Conservation (phyloP, 2,797 vertebrate genomes). For the Pseudochirops corinnae region DNA sequence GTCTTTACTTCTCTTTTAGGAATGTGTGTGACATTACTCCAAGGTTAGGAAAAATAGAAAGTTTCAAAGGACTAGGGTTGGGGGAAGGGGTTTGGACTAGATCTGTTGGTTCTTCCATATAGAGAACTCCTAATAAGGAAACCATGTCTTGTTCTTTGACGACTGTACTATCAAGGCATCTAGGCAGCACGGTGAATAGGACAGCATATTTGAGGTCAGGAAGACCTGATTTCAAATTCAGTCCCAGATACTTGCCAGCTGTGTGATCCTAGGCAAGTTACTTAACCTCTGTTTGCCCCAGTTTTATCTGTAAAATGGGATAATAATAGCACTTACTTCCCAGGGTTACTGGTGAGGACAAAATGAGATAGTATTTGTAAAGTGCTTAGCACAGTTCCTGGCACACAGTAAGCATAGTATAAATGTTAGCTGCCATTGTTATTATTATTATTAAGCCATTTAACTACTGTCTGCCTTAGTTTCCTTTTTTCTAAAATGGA, state of each 20-base stretch:
- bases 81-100: background rate
- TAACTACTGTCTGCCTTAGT: background rate
- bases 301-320: background rate
- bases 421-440: background rate
- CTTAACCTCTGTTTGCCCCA: background rate
- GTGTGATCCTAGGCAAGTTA: background rate
- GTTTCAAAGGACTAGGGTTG: background rate
- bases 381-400: background rate
- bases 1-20: constrained; percentile 16
- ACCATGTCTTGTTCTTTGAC: background rate
- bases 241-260: background rate
- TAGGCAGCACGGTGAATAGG: background rate
- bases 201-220: background rate
- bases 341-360: background rate
- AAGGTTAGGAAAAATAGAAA: constrained; percentile 18
- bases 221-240: background rate
- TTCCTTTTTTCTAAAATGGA: background rate
- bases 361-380: background rate
- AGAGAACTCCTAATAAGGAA: background rate
- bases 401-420: background rate
- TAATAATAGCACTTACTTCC: background rate
- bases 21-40: constrained; percentile 38
- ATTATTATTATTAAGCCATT: background rate
- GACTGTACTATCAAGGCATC: background rate
- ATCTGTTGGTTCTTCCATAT: background rate